Evolutionary conservation across 2,888 invertebrate genomes (phyloP), one percentile per base, ranked within the genome.

Genomic region (Dicyrtoma fusca): DNA sequence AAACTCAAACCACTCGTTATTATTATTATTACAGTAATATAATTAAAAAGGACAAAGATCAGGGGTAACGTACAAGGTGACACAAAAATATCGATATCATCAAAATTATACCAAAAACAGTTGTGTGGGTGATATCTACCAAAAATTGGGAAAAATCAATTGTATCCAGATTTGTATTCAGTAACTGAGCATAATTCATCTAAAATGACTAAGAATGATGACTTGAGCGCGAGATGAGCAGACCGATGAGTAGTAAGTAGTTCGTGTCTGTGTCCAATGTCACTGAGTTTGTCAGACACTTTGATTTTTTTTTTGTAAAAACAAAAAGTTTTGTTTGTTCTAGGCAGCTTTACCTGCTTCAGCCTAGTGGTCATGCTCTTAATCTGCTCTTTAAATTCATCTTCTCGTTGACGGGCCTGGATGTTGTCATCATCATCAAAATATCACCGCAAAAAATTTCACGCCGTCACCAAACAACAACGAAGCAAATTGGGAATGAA

Each of bases 361-460:
- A 86, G 84, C 81, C 86, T 84, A 82, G 84, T 82, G 77, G 84
- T 84, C 73, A 85, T 82, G 76, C 82, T 83, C 82, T 86, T 86
- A 82, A 87, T 86, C 82, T 86, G 86, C 81, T 85, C 84, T 81
- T 87, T 86, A 83, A 85, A 87, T 76, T 85, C 84, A 81, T 86
- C 86, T 81, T 86, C 86, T 75, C 86, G 84, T 83, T 86, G 85
- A 81, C 85, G 84, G 78, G 86, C 85, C 85, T 86, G 71, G 25
- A 42, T 59, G 26, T 51, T 34, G 53, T 51, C 55, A 66, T 55
- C 26, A 49, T 49, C 21, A 53, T 42, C 21, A 68, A 55, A 55
- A 63, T 45, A 17, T 45, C 44, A 34, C 34, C 34, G 34, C 34
- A 34, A 3, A 34, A 34, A 19, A 47, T 11, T 57, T 62, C 64